Conservation (phyloP, 2,888 invertebrate genomes). For the Tricholauxania praeusta region DNA sequence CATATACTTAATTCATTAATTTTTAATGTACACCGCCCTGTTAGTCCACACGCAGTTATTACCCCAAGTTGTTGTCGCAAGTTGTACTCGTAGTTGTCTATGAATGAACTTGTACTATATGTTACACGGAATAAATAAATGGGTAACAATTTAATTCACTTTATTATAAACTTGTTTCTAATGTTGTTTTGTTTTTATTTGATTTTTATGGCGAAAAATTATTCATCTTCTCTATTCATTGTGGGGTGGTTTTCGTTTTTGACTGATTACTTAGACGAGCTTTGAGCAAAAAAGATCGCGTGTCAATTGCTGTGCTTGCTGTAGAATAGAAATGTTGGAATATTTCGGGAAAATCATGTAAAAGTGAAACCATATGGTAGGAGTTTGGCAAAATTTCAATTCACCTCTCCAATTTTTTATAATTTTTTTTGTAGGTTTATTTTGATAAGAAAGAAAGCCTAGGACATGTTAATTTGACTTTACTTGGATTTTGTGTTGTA, state of each 20-base stretch:
- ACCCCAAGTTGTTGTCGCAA: not conserved
- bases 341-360: no score
- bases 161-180: conserved; percentile 28
- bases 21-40: conserved; percentile 8
- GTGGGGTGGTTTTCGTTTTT: not conserved
- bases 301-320: conserved; percentile 2
- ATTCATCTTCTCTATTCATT: conserved; percentile 3
- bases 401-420: no score
- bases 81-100: not conserved
- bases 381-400: no score
- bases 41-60: not conserved
- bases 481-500: no score
- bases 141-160: conserved; percentile 34
- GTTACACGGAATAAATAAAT: conserved; percentile 16
- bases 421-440: no score
- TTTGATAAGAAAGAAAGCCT: no score
- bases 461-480: no score
- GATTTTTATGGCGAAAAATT: conserved; percentile 21
- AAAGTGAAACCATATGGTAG: no score
- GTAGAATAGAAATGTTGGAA: no score
- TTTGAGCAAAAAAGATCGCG: not conserved
- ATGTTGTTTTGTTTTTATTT: conserved; percentile 12
- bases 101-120: conserved; percentile 20
- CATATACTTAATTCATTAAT: conserved; percentile 28
- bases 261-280: not conserved